Evolutionary conservation across 2,113 vertebrate genomes (phyloP).

Genomic region (Rhagologus leucostigma): DNA sequence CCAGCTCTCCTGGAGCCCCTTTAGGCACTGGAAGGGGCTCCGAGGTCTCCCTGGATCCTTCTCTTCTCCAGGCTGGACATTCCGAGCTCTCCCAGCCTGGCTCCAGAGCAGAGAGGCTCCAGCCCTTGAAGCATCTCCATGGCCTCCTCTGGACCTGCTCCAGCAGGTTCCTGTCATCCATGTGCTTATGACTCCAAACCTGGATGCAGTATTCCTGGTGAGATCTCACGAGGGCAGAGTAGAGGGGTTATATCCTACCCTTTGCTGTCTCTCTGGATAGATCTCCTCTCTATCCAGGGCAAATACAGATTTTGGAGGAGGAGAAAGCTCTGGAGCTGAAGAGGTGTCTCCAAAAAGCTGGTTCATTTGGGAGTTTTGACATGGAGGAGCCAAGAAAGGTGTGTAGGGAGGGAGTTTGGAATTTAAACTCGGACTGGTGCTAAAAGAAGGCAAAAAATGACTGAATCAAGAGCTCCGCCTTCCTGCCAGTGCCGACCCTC

Average conservation of each 20-base stretch:
- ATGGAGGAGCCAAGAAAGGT: neutral
- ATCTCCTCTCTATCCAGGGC: fast-evolving
- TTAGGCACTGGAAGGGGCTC: neutral
- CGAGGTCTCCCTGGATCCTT: fast-evolving
- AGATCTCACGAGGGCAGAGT: neutral
- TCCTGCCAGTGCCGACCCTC: neutral
- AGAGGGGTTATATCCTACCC: neutral
- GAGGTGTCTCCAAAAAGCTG: neutral
- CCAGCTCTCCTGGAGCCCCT: neutral
- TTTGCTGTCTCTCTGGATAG: neutral
- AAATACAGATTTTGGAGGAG: neutral
- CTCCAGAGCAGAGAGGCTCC: neutral
- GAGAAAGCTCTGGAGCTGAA: neutral
- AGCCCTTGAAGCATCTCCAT: fast-evolving
- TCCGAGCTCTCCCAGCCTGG: neutral
- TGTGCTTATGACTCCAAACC: neutral
- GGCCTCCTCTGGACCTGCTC: fast-evolving
- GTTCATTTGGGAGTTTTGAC: neutral
- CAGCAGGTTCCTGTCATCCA: neutral
- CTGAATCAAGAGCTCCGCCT: neutral
- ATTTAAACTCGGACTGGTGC: neutral
- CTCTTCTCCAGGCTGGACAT: neutral
- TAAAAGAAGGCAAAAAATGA: neutral
- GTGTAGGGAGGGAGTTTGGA: neutral
- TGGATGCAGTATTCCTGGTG: neutral